Percentiles rank a stretch among this genome's conserved stretches.
phyloP scores from a whole-genome alignment of 2,797 vertebrate species.

The Hemitrygon akajei region DNA sequence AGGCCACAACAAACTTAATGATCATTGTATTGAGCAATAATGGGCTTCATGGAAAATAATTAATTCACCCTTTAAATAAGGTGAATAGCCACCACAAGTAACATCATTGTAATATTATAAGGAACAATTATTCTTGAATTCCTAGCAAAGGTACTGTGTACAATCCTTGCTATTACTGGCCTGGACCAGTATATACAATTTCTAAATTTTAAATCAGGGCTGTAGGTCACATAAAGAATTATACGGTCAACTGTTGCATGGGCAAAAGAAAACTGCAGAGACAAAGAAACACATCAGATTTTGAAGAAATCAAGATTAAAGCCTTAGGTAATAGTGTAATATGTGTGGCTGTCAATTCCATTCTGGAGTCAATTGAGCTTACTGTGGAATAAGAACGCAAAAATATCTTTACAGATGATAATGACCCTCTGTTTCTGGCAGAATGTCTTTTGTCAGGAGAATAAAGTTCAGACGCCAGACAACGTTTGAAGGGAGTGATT shows the following conservation, averaged over 20 bases:
- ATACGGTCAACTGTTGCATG: background rate
- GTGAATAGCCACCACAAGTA: conserved; percentile 1
- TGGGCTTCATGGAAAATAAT: conserved; percentile 27
- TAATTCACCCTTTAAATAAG: conserved; percentile 18
- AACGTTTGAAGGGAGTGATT: background rate
- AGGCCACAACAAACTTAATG: background rate
- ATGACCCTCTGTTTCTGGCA: background rate
- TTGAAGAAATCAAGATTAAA: background rate
- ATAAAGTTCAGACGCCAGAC: no score
- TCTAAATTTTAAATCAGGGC: background rate
- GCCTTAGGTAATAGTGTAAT: background rate
- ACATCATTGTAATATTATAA: background rate
- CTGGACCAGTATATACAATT: background rate
- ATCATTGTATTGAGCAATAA: background rate
- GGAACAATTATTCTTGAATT: background rate
- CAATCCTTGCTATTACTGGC: background rate
- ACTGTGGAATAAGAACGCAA: background rate
- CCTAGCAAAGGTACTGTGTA: background rate
- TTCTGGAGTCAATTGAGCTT: background rate
- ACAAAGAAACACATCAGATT: background rate
- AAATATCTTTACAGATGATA: background rate
- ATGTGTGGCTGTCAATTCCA: background rate
- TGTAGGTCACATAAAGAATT: background rate
- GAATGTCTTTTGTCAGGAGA: background rate
- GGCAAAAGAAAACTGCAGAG: background rate